Evolutionary conservation across 2,797 vertebrate genomes (phyloP), one percentile per base, ranked within the genome.

Genomic region (Thripadectes ignobilis): DNA sequence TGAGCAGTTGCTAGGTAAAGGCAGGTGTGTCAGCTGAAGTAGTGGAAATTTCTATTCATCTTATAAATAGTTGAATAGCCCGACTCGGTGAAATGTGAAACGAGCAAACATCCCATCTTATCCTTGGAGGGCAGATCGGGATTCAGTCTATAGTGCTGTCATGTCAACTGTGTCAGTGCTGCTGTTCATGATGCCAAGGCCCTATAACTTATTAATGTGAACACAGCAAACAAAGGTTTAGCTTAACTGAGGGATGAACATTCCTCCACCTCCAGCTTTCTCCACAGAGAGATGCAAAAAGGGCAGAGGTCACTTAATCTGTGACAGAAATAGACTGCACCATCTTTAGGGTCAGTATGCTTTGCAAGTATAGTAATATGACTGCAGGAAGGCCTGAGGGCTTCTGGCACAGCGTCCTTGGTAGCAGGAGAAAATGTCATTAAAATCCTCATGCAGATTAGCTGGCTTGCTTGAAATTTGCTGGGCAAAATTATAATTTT

Each of bases 1-100:
- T 54, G 92, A 96, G 94, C 95, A 94, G 94, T 97, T 99, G 98
- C 98, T 98, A 95, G 97, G 98, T 98, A 98, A 96, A 96, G 97
- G 97, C 92, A 97, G 97, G 97, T 97, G 95, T 97, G 96, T 97
- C 97, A 94, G 95, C 91, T 98, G 98, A 98, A 98, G 98, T 98
- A 98, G 98, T 99, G 99, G 99, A 99, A 99, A 98, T 98, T 98
- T 96, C 96, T 97, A 96, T 98, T 99, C 98, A 98, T 94, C 98
- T 99, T 98, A 99, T 99, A 98, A 99, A 99, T 99, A 99, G 98
- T 99, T 98, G 97, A 99, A 95, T 72, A 98, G 96, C 95, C 80
- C 90, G 48, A 98, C 98, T 98, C 98, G 97, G 98, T 98, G 99
- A 99, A 99, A 99, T 96, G 96, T 97, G 98, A 99, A 99, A 98